Percentiles rank a stretch among this genome's conserved stretches.
Conservation (phyloP, 2,797 vertebrate species). For the Capromys pilorides region DNA sequence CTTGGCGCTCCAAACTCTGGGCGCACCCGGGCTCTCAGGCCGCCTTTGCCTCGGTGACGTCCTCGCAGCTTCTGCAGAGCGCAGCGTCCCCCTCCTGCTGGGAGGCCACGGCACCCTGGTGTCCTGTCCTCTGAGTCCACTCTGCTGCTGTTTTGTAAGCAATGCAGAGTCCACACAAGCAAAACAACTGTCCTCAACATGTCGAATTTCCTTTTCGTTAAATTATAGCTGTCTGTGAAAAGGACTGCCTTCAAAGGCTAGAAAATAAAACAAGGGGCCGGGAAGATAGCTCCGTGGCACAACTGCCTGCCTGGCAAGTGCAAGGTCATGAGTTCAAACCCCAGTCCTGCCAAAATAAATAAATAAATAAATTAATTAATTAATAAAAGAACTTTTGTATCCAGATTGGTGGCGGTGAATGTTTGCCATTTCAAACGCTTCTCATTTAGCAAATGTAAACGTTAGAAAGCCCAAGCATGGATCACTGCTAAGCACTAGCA, state of each 20-base stretch:
- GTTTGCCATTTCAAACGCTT: not conserved
- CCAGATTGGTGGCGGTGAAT: not conserved
- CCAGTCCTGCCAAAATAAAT: no score
- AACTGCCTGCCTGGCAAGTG: no score
- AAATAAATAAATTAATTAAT: no score
- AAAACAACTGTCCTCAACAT: not conserved
- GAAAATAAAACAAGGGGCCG: constrained; percentile 21
- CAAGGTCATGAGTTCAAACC: no score
- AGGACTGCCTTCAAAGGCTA: not conserved
- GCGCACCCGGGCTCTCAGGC: no score
- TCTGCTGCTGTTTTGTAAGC: not conserved
- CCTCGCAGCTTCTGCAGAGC: not conserved
- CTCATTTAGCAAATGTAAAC: constrained; percentile 24
- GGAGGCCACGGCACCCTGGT: no score
- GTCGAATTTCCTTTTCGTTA: constrained; percentile 32
- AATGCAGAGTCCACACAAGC: constrained; percentile 1
- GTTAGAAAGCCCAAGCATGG: not conserved
- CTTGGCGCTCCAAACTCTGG: no score
- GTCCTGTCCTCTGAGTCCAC: no score
- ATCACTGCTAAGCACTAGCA: not conserved
- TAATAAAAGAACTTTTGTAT: not conserved
- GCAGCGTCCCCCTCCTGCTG: no score
- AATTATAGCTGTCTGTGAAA: constrained; percentile 44
- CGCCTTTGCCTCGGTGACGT: not conserved
- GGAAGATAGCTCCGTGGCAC: no score